Percentiles rank a stretch among this genome's conserved stretches.
Conservation (phyloP, 1,140 invertebrate genomes). For the Aphidius gifuensis region DNA sequence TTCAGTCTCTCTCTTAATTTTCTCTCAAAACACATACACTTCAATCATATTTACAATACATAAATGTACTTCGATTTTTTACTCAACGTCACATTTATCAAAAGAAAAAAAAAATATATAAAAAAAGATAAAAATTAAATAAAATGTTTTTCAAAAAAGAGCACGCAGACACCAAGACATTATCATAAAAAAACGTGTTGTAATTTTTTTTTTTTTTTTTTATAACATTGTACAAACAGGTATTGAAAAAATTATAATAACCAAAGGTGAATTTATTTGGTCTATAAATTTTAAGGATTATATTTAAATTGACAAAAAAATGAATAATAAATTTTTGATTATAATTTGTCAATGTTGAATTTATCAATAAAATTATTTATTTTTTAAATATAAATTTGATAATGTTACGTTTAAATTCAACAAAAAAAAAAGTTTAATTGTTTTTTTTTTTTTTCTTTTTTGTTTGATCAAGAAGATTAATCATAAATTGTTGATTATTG, state of each 20-base stretch:
- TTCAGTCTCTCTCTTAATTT: not conserved
- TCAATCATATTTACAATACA: too few relatives aligned
- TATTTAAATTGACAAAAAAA: too few relatives aligned
- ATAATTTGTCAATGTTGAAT: not conserved
- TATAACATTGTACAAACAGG: not conserved
- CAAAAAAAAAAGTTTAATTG: constrained; percentile 36
- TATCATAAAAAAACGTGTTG: constrained; percentile 2
- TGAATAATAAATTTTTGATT: too few relatives aligned
- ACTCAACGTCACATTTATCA: constrained; percentile 17
- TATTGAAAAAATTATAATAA: too few relatives aligned
- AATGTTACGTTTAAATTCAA: constrained; percentile 34
- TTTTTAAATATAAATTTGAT: constrained; percentile 13
- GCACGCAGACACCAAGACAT: not conserved
- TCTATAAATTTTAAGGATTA: too few relatives aligned
- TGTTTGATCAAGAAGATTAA: too few relatives aligned
- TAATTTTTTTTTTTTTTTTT: not conserved
- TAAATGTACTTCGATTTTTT: constrained; percentile 6
- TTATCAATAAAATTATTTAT: not conserved
- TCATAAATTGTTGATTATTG: not conserved
- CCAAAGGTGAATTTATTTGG: too few relatives aligned
- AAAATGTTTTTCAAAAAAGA: not conserved
- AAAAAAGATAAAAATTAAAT: constrained; percentile 9
- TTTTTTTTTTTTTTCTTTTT: too few relatives aligned
- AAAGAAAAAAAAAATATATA: not conserved
- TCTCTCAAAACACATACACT: constrained; percentile 19